Conservation (phyloP, 2,113 vertebrate species). For the Eublepharis macularius region DNA sequence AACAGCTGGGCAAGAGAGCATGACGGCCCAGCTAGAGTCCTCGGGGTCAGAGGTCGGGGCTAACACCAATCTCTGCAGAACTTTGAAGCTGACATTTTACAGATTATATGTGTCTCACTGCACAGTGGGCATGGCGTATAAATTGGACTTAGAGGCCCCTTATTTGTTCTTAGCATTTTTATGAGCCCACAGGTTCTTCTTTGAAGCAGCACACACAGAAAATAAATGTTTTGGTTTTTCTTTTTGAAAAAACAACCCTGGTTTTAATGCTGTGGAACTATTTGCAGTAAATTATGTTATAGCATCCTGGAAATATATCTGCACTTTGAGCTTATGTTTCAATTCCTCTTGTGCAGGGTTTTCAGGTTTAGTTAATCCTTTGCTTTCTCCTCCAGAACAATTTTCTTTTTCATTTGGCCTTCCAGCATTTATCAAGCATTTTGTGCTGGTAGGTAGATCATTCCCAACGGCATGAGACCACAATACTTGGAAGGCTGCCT, state of each 20-base stretch:
- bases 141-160: conserved; percentile 83
- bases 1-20: conserved; percentile 89
- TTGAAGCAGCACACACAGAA: conserved; percentile 83
- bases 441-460: not conserved
- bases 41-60: conserved; percentile 85
- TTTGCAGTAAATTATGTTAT: conserved; percentile 82
- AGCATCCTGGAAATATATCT: conserved; percentile 68
- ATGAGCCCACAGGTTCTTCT: conserved; percentile 86
- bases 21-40: conserved; percentile 82
- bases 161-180: conserved; percentile 87
- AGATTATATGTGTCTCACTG: conserved; percentile 85
- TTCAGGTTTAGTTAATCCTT: conserved; percentile 23
- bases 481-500: too few relatives aligned
- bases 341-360: conserved; percentile 27
- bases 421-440: conserved; percentile 18
- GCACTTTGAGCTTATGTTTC: conserved; percentile 36
- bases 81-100: conserved; percentile 95
- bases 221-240: too few relatives aligned
- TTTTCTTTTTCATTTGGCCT: conserved; percentile 19
- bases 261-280: conserved; percentile 83
- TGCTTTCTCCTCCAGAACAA: not conserved
- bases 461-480: too few relatives aligned
- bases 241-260: conserved; percentile 44
- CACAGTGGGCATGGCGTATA: conserved; percentile 84
- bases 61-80: conserved; percentile 89